Percentiles rank a stretch among this genome's conserved stretches.
These are phyloP conservation scores for Osmerus mordax DNA, from an alignment of 2,113 vertebrate species.

Conservation along the genomic window DNA sequence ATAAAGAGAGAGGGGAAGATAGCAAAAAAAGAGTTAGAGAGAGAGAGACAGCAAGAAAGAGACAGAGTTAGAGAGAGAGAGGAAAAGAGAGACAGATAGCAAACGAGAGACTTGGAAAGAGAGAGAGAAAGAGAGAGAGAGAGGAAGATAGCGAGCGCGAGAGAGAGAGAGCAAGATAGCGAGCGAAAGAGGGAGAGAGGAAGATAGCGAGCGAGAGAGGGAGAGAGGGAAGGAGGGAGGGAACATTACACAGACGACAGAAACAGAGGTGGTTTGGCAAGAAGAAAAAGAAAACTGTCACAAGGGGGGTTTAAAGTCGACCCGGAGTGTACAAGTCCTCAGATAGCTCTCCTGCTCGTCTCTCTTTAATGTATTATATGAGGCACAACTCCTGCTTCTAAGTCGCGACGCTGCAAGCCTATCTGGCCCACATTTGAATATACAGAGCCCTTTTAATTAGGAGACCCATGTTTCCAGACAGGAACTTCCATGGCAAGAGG, in stretches of 20 bases:
- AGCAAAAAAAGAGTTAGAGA: neutral
- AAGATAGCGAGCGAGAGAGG: neutral
- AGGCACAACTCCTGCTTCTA: conserved; percentile 18
- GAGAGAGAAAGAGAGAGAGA: neutral
- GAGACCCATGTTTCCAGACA: conserved; percentile 27
- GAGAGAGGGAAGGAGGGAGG: neutral
- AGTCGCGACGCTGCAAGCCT: conserved; percentile 35
- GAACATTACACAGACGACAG: conserved; percentile 34
- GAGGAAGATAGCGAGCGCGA: neutral
- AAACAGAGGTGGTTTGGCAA: conserved; percentile 28
- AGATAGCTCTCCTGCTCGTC: conserved; percentile 5
- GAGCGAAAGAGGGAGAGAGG: neutral
- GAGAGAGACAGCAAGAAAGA: neutral
- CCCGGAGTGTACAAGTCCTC: conserved; percentile 7
- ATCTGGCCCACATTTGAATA: conserved; percentile 28
- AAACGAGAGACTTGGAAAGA: no score
- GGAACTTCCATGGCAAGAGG: conserved; percentile 22
- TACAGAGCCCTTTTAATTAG: conserved; percentile 54
- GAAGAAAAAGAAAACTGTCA: conserved; percentile 28
- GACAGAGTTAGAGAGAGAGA: no score
- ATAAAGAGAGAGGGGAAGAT: neutral
- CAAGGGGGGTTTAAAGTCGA: conserved; percentile 14
- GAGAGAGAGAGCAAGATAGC: neutral
- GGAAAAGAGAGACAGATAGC: no score
- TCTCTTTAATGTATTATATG: conserved; percentile 40